Evolutionary conservation across 2,797 vertebrate species (phyloP), one percentile per base, ranked within the genome.

Genomic region (Carapus acus): DNA sequence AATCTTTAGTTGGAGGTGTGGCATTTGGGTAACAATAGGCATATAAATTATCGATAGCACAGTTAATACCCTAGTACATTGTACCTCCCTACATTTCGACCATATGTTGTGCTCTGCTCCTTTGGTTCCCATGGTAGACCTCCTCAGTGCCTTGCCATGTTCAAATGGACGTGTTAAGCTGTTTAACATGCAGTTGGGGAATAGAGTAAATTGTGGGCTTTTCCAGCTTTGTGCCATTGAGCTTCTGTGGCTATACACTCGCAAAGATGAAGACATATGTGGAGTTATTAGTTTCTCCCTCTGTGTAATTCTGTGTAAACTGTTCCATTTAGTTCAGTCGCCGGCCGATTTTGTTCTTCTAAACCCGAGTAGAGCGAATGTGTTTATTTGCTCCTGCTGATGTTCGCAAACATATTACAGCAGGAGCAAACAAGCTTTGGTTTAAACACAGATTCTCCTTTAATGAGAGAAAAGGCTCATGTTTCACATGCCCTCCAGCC

Each of bases 401-500:
- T 72, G 82, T 84, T 78, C 51, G 61, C 78, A 82, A 83, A 83
- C 80, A 83, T 69, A 84, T 84, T 85, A 83, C 77, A 82, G 81
- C 76, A 54, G 69, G 75, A 76, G 78, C 75, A 82, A 85, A 85
- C 84, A 79, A 76, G 83, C 78, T 76, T 74, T 67, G 77, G 76
- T 83, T 84, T 84, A 77, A 84, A 78, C 82, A 81, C 80, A 67
- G 76, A 78, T 74, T 82, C 69, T 77, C 65, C 77, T 83, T 77
- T 85, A 87, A 86, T 83, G 83, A 84, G 86, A 78, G 70, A 73
- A 71, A 75, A 67, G 76, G 58, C 74, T 85, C 79, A 77, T 83
- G 85, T 82, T 86, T 85, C 81, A 81, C 77, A 70, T 76, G 58
- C 77, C 76, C 78, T 82, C 71, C 66, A 77, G 77, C 74, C 69